These are phyloP conservation scores for Procambarus clarkii DNA, from an alignment of 1,140 invertebrate genomes.

Conservation along the genomic window DNA sequence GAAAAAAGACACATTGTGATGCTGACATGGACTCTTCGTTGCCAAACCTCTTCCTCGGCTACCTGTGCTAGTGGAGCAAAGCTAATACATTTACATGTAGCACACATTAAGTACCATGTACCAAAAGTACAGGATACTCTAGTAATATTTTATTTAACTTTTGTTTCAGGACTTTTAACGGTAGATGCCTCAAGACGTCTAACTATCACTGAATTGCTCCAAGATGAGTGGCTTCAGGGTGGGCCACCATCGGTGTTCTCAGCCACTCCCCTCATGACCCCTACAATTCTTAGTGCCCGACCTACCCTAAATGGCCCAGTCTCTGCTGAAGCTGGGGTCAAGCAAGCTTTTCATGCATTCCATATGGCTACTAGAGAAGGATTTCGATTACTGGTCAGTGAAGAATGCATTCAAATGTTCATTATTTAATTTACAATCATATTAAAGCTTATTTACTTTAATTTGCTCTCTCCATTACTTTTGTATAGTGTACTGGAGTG, in stretches of 20 bases:
- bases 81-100: too few species aligned
- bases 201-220: conserved; percentile 81
- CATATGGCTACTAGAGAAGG: conserved; percentile 83
- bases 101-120: too few species aligned
- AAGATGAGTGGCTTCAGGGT: conserved; percentile 82
- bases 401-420: neutral
- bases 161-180: conserved; percentile 81
- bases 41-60: too few species aligned
- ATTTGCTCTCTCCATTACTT: too few species aligned
- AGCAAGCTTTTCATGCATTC: conserved; percentile 83
- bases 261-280: conserved; percentile 80
- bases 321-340: conserved; percentile 77
- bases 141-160: conserved; percentile 49
- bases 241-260: conserved; percentile 75
- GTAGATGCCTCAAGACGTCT: conserved; percentile 86
- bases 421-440: too few species aligned
- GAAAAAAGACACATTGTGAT: too few species aligned
- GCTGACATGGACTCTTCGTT: too few species aligned
- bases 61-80: too few species aligned
- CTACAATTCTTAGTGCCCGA: conserved; percentile 77
- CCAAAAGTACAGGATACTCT: neutral
- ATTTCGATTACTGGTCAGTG: conserved; percentile 76
- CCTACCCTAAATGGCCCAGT: conserved; percentile 73
- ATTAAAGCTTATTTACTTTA: too few species aligned
- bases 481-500: too few species aligned